Conservation (phyloP, 1,140 invertebrate species). For the Papilio helenus region DNA sequence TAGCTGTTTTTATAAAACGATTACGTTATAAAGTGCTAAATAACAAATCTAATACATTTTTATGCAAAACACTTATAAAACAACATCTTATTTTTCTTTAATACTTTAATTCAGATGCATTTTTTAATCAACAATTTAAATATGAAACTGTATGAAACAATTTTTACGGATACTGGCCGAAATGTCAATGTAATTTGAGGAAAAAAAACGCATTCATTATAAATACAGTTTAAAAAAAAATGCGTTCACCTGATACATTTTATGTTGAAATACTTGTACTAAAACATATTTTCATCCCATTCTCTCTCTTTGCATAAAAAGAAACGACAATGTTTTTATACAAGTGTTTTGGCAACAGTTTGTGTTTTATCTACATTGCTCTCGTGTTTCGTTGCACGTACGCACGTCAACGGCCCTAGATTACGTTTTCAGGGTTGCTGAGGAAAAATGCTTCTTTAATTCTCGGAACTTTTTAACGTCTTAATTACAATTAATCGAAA, state of each 20-base stretch:
- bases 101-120: neutral
- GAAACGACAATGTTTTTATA: neutral
- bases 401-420: neutral
- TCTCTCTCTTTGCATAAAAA: too few relatives aligned
- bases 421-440: conserved; percentile 1
- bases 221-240: neutral
- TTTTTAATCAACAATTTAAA: neutral
- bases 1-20: neutral
- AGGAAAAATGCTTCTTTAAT: neutral
- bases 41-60: neutral
- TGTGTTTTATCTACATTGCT: conserved; percentile 22
- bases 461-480: conserved; percentile 8
- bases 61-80: neutral
- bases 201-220: conserved; percentile 7
- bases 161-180: neutral
- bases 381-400: conserved; percentile 23
- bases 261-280: neutral
- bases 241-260: neutral
- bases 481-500: neutral
- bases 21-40: neutral
- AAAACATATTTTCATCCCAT: too few relatives aligned
- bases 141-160: too few relatives aligned
- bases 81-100: neutral
- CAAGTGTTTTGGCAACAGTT: too few relatives aligned
- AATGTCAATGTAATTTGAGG: conserved; percentile 7